These are phyloP conservation scores for Drosophila nannoptera DNA, from an alignment of 1,140 invertebrate genomes.

Conservation along the genomic window DNA sequence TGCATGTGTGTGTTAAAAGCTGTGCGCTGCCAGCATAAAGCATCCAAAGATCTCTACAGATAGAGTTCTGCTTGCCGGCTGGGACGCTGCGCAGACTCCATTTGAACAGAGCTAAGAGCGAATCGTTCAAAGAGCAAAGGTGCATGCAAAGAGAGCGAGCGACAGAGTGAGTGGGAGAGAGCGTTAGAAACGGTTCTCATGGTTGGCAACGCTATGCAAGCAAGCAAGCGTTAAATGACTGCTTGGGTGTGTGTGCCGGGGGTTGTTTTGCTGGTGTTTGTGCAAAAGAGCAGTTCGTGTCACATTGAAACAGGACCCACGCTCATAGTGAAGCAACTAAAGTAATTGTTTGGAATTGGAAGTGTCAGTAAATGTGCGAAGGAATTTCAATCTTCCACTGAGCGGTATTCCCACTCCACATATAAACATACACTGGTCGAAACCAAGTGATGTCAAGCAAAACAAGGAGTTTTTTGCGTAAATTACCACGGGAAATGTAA, in stretches of 20 bases:
- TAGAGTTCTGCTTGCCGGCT: slow-evolving; percentile 4
- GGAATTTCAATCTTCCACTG: slow-evolving; percentile 19
- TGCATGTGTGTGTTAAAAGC: slow-evolving; percentile 47
- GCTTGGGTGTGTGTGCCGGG: slow-evolving; percentile 19
- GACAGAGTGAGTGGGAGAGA: background rate
- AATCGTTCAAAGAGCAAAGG: background rate
- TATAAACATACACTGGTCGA: slow-evolving; percentile 12
- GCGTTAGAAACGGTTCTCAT: background rate
- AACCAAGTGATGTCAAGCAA: background rate
- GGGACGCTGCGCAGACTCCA: slow-evolving; percentile 40
- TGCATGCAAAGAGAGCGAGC: slow-evolving; percentile 2
- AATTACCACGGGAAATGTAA: background rate
- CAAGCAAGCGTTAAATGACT: background rate
- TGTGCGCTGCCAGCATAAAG: slow-evolving; percentile 50
- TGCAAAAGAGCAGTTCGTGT: slow-evolving; percentile 11
- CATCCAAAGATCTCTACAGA: slow-evolving; percentile 22
- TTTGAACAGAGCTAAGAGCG: slow-evolving; percentile 14
- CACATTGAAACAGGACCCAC: slow-evolving; percentile 28
- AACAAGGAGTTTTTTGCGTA: background rate
- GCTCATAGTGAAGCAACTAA: slow-evolving; percentile 10
- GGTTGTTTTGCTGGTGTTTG: slow-evolving; percentile 34
- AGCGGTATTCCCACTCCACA: background rate
- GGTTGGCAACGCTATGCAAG: slow-evolving; percentile 32
- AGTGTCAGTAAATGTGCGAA: slow-evolving; percentile 44
- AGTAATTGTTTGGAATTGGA: slow-evolving; percentile 40